A percentile compares a stretch with the other conserved stretches of the same genome.
phyloP scores from a whole-genome alignment of 1,140 invertebrate species.

The Heliconius himera region DNA sequence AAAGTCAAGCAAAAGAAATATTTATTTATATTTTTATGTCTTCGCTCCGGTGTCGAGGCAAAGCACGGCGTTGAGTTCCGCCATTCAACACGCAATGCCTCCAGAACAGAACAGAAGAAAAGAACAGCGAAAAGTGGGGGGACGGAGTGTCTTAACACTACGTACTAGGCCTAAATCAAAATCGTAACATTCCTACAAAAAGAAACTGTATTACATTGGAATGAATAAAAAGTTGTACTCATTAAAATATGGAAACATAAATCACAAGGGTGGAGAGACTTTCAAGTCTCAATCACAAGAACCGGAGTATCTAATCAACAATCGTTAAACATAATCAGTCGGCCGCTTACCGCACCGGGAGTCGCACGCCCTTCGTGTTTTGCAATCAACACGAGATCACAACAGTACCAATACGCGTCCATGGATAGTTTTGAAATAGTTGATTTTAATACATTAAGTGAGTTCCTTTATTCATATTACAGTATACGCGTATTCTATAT shows the following conservation, averaged over 20 bases:
- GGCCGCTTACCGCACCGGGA: conserved; percentile 57
- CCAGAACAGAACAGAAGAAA: too few relatives aligned
- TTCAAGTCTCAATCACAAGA: conserved; percentile 81
- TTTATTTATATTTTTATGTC: too few relatives aligned
- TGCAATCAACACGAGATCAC: conserved; percentile 32
- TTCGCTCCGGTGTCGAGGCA: too few relatives aligned
- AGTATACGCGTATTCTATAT: not conserved
- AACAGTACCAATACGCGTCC: conserved; percentile 40
- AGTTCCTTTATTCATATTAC: conserved; percentile 44
- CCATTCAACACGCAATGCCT: too few relatives aligned
- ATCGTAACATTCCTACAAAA: too few relatives aligned
- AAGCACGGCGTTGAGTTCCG: too few relatives aligned
- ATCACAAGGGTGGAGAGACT: not conserved
- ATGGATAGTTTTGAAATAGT: conserved; percentile 70
- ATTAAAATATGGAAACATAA: not conserved
- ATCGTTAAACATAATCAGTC: conserved; percentile 66
- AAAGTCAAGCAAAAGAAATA: too few relatives aligned
- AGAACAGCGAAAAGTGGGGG: too few relatives aligned
- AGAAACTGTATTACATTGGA: not conserved
- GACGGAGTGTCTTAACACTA: too few relatives aligned
- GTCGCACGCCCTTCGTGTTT: conserved; percentile 43
- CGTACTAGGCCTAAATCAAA: too few relatives aligned
- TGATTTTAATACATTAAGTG: conserved; percentile 67
- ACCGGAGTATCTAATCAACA: conserved; percentile 63
- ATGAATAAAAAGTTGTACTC: not conserved